Evolutionary conservation across 2,888 invertebrate genomes (phyloP).

Genomic region (Arctia plantaginis): DNA sequence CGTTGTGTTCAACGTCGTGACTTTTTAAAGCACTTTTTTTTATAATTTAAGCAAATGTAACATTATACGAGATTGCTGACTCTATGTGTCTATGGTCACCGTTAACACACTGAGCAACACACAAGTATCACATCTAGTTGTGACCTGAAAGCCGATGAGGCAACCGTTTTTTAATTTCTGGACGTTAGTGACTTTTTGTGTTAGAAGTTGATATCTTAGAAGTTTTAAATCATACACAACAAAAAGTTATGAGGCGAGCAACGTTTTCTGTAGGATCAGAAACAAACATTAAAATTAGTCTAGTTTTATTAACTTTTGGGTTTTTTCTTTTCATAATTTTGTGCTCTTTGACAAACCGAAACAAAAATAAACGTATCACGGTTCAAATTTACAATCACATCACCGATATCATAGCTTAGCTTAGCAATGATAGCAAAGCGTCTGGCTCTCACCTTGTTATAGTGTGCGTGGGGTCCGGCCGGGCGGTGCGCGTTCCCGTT

Average conservation of each 20-base stretch:
- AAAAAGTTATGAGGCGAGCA: too few species aligned
- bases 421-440: constrained; percentile 66
- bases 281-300: too few species aligned
- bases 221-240: too few species aligned
- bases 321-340: neutral
- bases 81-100: neutral
- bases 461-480: constrained; percentile 93
- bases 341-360: neutral
- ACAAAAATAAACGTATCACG: neutral
- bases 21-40: neutral
- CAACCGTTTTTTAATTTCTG: neutral
- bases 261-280: too few species aligned
- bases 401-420: constrained; percentile 35
- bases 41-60: neutral
- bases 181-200: neutral
- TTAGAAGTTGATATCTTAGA: neutral
- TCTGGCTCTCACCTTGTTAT: constrained; percentile 94
- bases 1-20: neutral
- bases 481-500: constrained; percentile 94
- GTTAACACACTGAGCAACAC: neutral
- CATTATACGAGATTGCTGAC: neutral
- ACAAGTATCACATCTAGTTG: neutral
- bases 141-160: neutral
- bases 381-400: constrained; percentile 1
- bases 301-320: too few species aligned